Evolutionary conservation across 2,797 vertebrate genomes (phyloP).

Genomic region (Merluccius polli): DNA sequence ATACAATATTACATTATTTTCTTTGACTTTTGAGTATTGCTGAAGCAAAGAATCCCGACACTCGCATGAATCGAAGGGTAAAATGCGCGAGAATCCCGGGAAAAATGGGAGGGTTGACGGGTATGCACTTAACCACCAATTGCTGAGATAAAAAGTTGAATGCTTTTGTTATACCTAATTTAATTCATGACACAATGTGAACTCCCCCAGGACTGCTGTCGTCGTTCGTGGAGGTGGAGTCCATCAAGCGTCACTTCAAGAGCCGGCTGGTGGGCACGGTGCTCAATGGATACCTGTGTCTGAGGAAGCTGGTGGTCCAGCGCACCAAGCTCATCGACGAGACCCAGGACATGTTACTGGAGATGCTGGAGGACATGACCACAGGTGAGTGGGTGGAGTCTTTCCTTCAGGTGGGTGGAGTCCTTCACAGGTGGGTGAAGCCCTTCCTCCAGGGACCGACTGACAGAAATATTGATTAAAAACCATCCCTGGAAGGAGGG

Average conservation of each 20-base stretch:
- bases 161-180: not conserved
- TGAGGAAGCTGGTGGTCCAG: constrained; percentile 95
- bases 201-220: constrained; percentile 83
- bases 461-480: not conserved
- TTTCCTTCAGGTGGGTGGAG: too few species aligned
- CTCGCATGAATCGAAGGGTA: too few species aligned
- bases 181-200: not conserved
- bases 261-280: constrained; percentile 97
- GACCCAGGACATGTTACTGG: constrained; percentile 98
- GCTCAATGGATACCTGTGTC: constrained; percentile 94
- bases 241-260: constrained; percentile 97
- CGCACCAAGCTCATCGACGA: constrained; percentile 97
- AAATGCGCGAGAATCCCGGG: too few species aligned
- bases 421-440: not conserved
- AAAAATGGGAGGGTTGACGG: too few species aligned
- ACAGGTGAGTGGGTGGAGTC: too few species aligned
- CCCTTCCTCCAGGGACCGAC: not conserved
- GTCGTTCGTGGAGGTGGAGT: constrained; percentile 97
- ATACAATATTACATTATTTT: not conserved
- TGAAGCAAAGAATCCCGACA: too few species aligned
- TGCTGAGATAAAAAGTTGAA: too few species aligned
- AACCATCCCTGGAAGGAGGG: too few species aligned
- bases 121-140: too few species aligned
- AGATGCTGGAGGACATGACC: constrained; percentile 99
- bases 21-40: too few species aligned